Conservation (phyloP, 2,797 vertebrate species). For the Oryzias sinensis region DNA sequence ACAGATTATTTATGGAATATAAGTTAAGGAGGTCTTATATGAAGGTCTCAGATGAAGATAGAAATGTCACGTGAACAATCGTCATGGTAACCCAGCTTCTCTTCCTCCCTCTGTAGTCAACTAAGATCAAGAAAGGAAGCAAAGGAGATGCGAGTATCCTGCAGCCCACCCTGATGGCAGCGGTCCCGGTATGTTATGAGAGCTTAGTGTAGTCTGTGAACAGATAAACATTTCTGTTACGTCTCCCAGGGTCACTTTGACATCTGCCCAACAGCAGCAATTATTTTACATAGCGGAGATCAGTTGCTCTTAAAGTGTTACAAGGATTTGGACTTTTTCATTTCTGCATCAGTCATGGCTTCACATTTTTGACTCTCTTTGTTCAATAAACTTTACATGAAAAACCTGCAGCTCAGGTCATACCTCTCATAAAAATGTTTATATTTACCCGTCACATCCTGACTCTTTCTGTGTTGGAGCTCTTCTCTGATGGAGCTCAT, state of each 20-base stretch:
- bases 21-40: too few relatives aligned
- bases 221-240: conserved; percentile 4
- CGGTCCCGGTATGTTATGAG: conserved; percentile 76
- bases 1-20: too few relatives aligned
- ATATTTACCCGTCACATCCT: too few relatives aligned
- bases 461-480: too few relatives aligned
- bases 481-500: too few relatives aligned
- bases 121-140: conserved; percentile 96
- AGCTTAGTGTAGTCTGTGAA: conserved; percentile 10
- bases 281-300: not conserved
- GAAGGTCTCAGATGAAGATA: not conserved
- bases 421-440: too few relatives aligned
- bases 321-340: too few relatives aligned
- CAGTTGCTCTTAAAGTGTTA: too few relatives aligned
- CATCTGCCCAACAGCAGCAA: not conserved
- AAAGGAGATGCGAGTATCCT: conserved; percentile 88
- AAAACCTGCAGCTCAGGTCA: too few relatives aligned
- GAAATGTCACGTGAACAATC: not conserved
- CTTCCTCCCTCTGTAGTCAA: conserved; percentile 78
- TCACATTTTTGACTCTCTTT: too few relatives aligned
- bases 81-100: conserved; percentile 27
- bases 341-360: too few relatives aligned
- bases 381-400: too few relatives aligned
- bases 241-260: not conserved
- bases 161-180: conserved; percentile 92